Percentiles rank a stretch among this genome's conserved stretches.
phyloP scores from a whole-genome alignment of 2,888 invertebrate genomes.

The Troilus luridus region DNA sequence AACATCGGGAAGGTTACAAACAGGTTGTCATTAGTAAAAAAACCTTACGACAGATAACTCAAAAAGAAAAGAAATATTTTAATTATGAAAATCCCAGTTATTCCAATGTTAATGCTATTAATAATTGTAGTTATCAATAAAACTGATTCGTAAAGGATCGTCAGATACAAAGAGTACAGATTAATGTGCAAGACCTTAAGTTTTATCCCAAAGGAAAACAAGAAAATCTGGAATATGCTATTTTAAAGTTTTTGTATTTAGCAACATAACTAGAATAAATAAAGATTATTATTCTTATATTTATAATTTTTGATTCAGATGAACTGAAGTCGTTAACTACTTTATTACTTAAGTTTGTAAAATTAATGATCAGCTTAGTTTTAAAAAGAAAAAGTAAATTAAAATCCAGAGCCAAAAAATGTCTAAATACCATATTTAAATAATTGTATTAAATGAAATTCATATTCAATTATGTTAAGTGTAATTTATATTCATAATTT shows the following conservation, averaged over 20 bases:
- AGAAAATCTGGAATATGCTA: background rate
- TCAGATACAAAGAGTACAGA: background rate
- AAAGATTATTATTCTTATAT: too few relatives aligned
- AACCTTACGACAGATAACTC: constrained; percentile 12
- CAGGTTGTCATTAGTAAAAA: background rate
- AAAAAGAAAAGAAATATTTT: background rate
- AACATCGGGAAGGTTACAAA: constrained; percentile 13
- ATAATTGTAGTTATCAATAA: background rate
- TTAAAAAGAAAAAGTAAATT: background rate
- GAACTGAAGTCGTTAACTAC: background rate
- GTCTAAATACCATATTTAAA: background rate
- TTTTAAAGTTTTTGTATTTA: background rate
- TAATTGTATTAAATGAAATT: background rate
- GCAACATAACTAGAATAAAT: background rate
- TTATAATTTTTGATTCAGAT: background rate
- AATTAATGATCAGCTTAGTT: background rate
- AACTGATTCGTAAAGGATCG: background rate
- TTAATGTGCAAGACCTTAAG: background rate
- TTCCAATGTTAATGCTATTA: background rate
- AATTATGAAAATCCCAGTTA: background rate
- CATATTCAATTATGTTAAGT: too few relatives aligned
- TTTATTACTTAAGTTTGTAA: background rate
- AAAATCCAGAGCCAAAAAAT: background rate
- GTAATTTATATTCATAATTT: too few relatives aligned
- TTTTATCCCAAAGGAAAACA: background rate